These are phyloP conservation scores for Amblyopsis rosae DNA, from an alignment of 2,113 vertebrate genomes.

Conservation along the genomic window DNA sequence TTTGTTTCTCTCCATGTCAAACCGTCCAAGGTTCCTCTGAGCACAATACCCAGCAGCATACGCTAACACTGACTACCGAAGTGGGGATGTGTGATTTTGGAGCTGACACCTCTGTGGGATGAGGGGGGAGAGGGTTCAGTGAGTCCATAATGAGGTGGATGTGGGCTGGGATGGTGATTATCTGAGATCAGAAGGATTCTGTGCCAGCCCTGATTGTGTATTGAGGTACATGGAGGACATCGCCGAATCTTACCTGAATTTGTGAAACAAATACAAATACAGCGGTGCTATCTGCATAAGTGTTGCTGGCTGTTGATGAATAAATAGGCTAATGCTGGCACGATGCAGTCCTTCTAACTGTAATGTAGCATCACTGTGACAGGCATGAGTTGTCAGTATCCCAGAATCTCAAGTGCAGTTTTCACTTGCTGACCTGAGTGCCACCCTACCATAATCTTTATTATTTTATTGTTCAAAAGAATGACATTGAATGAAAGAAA, in stretches of 20 bases:
- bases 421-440: slow-evolving; percentile 5
- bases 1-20: not conserved
- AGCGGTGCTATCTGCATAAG: not conserved
- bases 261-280: not conserved
- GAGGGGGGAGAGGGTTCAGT: slow-evolving; percentile 21
- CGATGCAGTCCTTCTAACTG: slow-evolving; percentile 14
- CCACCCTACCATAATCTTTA: slow-evolving; percentile 23
- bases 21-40: not conserved
- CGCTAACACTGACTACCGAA: slow-evolving; percentile 21
- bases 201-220: slow-evolving; percentile 14
- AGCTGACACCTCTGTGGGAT: slow-evolving; percentile 49
- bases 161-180: slow-evolving; percentile 44
- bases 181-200: slow-evolving; percentile 46
- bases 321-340: not conserved
- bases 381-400: slow-evolving; percentile 60
- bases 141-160: slow-evolving; percentile 55
- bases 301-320: not conserved
- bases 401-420: slow-evolving; percentile 45
- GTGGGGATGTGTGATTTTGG: slow-evolving; percentile 47
- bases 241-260: not conserved
- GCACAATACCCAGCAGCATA: slow-evolving; percentile 8
- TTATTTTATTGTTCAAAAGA: too few species aligned
- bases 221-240: slow-evolving; percentile 29
- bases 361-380: slow-evolving; percentile 32
- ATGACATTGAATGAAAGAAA: not conserved